Base-by-base conservation (phyloP, 92 coral and sea anemone species). In the Actinernus sp. region DNA sequence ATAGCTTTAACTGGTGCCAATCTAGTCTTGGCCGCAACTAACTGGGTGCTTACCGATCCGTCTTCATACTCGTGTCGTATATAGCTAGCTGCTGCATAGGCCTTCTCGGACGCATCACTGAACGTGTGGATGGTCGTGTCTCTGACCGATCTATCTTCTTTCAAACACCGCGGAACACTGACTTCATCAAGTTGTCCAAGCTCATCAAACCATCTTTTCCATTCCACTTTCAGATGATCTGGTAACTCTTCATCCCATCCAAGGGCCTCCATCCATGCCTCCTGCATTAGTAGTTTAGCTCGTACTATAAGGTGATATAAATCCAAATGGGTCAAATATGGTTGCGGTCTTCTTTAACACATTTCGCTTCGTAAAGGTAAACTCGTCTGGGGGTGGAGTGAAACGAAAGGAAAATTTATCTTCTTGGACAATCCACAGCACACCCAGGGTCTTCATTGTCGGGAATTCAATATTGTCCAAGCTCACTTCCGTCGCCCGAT, bases 1-100 rank as follows among this genome's bases (percentile, higher is more conserved):
- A 87, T 54, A 14, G 88, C 79, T 41, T 87, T 87, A 64, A 81
- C 10, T n/a, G 81, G 85, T 19, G 89, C 88, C 2, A 81, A 64
- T 69, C 93, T 38, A 21, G 76, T 51, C 65, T 87, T 87, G 0
- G 81, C 54, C 46, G 79, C 83, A 51, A 81, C 32, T 30, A 81
- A 47, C 40, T 49, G 85, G 0, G 49, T 26, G 26, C 48, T 59
- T 14, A 45, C 27, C 10, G 31, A 24, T 24, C 68, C 73, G 49
- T 55, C 57, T 52, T 39, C 31, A 40, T 79, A 67, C 24, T 61
- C 76, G 29, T 71, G 59, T 10, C 79, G 33, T 19, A 48, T 53
- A 18, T 85, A 64, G 21, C 52, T 53, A 0, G 21, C 67, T 10
- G 87, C 79, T 18, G 87, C 49, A 49, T 85, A 79, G 6, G 92